These are phyloP conservation scores for Drosophila phalerata DNA, from an alignment of 2,888 invertebrate species.

Conservation along the genomic window DNA sequence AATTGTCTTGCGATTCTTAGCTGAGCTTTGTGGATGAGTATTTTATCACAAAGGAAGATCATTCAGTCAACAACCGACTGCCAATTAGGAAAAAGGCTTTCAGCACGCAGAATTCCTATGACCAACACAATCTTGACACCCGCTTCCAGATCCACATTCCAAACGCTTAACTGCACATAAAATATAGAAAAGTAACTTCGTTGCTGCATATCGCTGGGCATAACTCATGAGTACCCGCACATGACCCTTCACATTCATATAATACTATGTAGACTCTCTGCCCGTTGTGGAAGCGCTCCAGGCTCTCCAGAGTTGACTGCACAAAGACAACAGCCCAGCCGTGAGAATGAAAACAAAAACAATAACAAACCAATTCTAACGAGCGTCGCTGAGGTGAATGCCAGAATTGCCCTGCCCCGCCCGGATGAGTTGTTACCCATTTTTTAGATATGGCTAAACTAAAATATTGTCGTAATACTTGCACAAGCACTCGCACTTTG, in stretches of 20 bases:
- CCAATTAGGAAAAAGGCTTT: slow-evolving; percentile 18
- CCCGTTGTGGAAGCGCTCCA: not conserved
- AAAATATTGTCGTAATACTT: slow-evolving; percentile 29
- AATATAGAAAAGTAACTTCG: slow-evolving; percentile 67
- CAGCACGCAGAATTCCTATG: slow-evolving; percentile 19
- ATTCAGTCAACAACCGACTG: not conserved
- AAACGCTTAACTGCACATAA: slow-evolving; percentile 70
- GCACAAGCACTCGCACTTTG: slow-evolving; percentile 24
- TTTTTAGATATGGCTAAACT: slow-evolving; percentile 28
- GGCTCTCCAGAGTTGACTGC: slow-evolving; percentile 45
- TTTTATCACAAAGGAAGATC: not conserved
- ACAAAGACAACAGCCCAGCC: slow-evolving; percentile 59
- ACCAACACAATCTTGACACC: slow-evolving; percentile 39
- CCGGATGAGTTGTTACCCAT: slow-evolving; percentile 1
- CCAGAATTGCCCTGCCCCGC: slow-evolving; percentile 6
- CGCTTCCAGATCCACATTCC: slow-evolving; percentile 17
- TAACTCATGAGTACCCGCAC: slow-evolving; percentile 54
- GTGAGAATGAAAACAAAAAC: slow-evolving; percentile 53
- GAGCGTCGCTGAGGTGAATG: slow-evolving; percentile 41
- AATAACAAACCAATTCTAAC: slow-evolving; percentile 56
- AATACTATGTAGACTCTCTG: not conserved
- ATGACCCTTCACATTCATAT: slow-evolving; percentile 12
- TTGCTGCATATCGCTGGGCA: slow-evolving; percentile 60
- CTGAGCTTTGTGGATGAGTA: not conserved
- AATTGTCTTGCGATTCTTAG: slow-evolving; percentile 2